These are phyloP conservation scores for Nineta flava DNA, from an alignment of 2,888 invertebrate genomes.

Conservation along the genomic window DNA sequence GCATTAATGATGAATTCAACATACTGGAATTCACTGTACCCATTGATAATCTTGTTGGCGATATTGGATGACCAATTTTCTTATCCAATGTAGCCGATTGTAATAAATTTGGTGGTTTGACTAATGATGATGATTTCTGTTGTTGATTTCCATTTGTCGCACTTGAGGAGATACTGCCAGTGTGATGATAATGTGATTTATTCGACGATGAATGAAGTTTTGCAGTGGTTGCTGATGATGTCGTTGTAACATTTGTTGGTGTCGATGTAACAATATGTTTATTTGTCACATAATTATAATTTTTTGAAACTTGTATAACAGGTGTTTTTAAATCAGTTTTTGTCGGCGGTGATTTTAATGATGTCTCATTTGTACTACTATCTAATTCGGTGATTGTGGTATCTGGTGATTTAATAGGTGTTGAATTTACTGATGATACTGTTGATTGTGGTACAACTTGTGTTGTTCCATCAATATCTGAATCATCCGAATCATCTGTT, in stretches of 20 bases:
- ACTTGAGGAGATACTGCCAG: neutral
- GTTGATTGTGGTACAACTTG: neutral
- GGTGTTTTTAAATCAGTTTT: neutral
- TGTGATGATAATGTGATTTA: neutral
- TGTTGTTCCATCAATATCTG: constrained; percentile 10
- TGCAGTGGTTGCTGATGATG: neutral
- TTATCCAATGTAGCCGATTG: constrained; percentile 6
- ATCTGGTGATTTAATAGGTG: neutral
- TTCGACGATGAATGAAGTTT: neutral
- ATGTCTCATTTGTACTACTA: neutral
- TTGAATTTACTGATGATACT: neutral
- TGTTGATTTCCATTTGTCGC: neutral
- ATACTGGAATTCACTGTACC: neutral
- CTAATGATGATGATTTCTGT: neutral
- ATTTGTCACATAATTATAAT: neutral
- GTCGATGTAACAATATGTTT: neutral
- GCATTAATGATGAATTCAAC: neutral
- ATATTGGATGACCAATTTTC: neutral
- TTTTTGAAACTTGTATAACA: neutral
- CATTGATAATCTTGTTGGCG: neutral
- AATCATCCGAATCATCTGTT: constrained; percentile 9
- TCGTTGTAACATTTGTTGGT: neutral
- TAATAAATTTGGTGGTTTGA: neutral
- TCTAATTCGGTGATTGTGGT: neutral
- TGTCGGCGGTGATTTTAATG: neutral